Conservation (phyloP, 2,797 vertebrate genomes). For the Macroramphosus scolopax region DNA sequence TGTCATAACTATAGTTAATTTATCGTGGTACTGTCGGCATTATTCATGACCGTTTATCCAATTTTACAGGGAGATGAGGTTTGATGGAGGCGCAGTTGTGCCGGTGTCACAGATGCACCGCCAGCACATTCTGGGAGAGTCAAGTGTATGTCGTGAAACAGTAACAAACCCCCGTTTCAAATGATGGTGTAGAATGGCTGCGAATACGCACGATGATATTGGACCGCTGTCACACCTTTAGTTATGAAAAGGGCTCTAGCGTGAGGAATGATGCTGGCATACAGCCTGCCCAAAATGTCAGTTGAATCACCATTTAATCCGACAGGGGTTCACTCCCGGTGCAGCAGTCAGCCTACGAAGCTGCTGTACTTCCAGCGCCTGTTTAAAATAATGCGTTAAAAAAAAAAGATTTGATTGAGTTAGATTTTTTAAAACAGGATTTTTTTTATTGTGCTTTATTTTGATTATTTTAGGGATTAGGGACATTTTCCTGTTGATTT, state of each 20-base stretch:
- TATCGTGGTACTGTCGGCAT: neutral
- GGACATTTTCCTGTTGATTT: conserved; percentile 12
- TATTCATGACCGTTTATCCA: conserved; percentile 16
- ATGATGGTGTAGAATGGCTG: neutral
- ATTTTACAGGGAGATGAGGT: neutral
- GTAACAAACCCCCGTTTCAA: neutral
- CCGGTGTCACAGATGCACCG: too few species aligned
- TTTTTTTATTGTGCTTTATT: conserved; percentile 1
- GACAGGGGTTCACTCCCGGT: too few species aligned
- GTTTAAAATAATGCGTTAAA: neutral
- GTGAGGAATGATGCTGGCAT: neutral
- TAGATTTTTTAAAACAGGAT: conserved; percentile 9
- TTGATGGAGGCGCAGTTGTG: too few species aligned
- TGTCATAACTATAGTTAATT: conserved; percentile 8
- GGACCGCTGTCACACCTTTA: conserved; percentile 1
- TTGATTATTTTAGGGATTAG: conserved; percentile 16
- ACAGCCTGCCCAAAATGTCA: too few species aligned
- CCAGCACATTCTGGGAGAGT: too few species aligned
- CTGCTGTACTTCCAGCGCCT: too few species aligned
- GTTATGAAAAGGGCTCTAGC: conserved; percentile 2
- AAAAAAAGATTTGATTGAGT: conserved; percentile 10
- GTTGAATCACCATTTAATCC: too few species aligned
- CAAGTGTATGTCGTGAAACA: neutral
- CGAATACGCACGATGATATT: neutral
- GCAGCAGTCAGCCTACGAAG: too few species aligned